Conservation (phyloP, 2,113 vertebrate genomes). For the Gobius niger region DNA sequence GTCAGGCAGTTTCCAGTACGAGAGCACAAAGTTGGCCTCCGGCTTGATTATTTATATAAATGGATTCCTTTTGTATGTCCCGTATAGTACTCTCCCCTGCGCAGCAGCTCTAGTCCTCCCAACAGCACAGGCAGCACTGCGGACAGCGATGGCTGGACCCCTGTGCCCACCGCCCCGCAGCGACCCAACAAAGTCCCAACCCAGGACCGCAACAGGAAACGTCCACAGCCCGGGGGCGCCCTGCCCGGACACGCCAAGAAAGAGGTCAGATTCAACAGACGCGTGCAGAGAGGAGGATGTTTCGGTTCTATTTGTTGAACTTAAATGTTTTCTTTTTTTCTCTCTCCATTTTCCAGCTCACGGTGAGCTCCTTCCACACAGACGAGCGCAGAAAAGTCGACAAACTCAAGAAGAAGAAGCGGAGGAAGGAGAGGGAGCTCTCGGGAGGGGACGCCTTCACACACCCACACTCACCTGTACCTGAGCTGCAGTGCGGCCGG, state of each 20-base stretch:
- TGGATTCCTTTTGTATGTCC: too few relatives aligned
- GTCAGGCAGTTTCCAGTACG: too few relatives aligned
- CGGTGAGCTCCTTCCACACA: slow-evolving; percentile 50
- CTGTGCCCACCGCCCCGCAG: slow-evolving; percentile 67
- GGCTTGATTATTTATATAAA: too few relatives aligned
- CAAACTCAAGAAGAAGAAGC: slow-evolving; percentile 90
- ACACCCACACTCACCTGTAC: slow-evolving; percentile 11
- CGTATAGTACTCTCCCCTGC: slow-evolving; percentile 81
- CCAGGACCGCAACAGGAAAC: slow-evolving; percentile 78
- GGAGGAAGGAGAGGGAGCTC: slow-evolving; percentile 79
- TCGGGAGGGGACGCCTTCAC: slow-evolving; percentile 60
- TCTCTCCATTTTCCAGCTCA: slow-evolving; percentile 42
- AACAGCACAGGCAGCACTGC: slow-evolving; percentile 94
- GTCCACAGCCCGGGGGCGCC: slow-evolving; percentile 48
- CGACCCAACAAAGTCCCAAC: slow-evolving; percentile 63
- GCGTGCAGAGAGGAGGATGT: not conserved
- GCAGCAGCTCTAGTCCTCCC: slow-evolving; percentile 92
- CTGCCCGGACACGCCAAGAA: slow-evolving; percentile 55
- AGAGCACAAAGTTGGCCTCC: too few relatives aligned
- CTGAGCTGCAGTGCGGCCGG: slow-evolving; percentile 51
- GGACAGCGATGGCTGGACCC: slow-evolving; percentile 93
- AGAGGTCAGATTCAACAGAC: slow-evolving; percentile 47
- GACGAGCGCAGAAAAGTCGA: slow-evolving; percentile 83
- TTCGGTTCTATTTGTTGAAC: too few relatives aligned
- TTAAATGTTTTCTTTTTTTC: not conserved